A percentile compares a stretch with the other conserved stretches of the same genome.
phyloP scores from a whole-genome alignment of 2,113 vertebrate species.

The Xiphophorus maculatus region DNA sequence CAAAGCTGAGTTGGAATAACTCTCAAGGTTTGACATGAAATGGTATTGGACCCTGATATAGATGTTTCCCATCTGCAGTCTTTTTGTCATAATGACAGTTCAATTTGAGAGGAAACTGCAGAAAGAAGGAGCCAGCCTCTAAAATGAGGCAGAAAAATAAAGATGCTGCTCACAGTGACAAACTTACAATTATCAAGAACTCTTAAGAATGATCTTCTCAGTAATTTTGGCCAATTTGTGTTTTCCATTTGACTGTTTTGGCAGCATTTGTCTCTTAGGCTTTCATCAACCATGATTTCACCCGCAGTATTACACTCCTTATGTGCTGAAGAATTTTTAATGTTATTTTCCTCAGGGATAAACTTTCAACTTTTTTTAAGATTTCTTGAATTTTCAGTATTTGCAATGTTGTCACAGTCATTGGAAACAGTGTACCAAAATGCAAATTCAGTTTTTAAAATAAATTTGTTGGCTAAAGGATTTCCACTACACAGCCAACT shows the following conservation, averaged over 20 bases:
- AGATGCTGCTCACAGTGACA: too few relatives aligned
- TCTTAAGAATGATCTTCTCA: background rate
- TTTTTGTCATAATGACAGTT: too few relatives aligned
- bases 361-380: background rate
- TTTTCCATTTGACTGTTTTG: background rate
- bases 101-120: too few relatives aligned
- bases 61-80: background rate
- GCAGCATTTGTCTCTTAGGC: background rate
- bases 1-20: background rate
- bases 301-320: background rate
- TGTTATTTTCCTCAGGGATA: background rate
- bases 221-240: background rate
- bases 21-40: background rate
- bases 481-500: background rate
- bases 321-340: background rate
- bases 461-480: background rate
- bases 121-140: too few relatives aligned
- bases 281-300: background rate
- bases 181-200: too few relatives aligned
- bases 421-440: too few relatives aligned
- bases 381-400: too few relatives aligned
- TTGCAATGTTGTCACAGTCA: too few relatives aligned
- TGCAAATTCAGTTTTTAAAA: background rate
- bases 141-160: too few relatives aligned
- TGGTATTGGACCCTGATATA: background rate